Conservation (phyloP, 2,113 vertebrate genomes). For the Amazona vittata region DNA sequence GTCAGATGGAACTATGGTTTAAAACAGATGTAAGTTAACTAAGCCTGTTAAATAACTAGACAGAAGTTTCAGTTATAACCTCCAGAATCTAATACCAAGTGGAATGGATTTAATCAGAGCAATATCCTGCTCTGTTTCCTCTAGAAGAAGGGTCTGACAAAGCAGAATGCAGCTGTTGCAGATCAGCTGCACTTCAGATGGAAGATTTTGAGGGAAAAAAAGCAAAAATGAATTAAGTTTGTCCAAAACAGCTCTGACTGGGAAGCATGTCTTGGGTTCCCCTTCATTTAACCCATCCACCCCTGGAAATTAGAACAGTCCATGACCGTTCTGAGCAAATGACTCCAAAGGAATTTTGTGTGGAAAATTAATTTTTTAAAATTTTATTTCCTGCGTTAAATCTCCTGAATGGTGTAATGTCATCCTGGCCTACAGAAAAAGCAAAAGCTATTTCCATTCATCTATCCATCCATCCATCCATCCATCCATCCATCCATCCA, state of each 20-base stretch:
- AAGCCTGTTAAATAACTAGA: not conserved
- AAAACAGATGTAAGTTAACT: not conserved
- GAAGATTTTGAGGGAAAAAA: not conserved
- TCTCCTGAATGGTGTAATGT: not conserved
- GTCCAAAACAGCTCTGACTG: not conserved
- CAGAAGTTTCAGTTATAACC: not conserved
- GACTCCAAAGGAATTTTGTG: not conserved
- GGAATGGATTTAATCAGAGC: not conserved
- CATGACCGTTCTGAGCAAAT: accelerated
- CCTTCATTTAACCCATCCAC: not conserved
- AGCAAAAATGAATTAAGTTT: not conserved
- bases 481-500: not conserved
- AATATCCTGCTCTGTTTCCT: not conserved
- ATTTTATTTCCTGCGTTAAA: not conserved
- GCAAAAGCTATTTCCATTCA: not conserved
- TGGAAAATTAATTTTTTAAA: not conserved
- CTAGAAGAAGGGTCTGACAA: not conserved
- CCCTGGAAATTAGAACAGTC: not conserved
- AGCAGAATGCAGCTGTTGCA: not conserved
- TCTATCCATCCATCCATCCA: not conserved
- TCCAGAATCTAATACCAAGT: not conserved
- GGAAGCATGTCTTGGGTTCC: not conserved
- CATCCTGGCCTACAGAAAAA: not conserved
- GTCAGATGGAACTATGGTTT: not conserved
- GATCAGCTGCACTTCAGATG: not conserved